Base-by-base conservation (phyloP, 2,888 invertebrate genomes). In the Pristionchus mayeri region DNA sequence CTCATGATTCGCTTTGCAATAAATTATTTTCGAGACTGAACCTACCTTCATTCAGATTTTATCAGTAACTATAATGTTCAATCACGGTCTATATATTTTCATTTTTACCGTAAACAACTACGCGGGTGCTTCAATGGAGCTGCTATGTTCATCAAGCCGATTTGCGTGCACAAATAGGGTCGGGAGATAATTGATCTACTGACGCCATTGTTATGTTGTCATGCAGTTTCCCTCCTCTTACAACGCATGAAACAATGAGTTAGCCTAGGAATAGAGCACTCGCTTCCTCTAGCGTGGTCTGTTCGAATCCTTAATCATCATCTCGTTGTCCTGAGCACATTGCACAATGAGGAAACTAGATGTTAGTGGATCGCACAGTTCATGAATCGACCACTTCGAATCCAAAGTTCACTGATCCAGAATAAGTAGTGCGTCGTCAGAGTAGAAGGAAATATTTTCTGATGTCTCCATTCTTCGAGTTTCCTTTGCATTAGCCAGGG, bases 171-270 rank as follows among this genome's bases (percentile, higher is more conserved):
- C 18, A 54, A n/a, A 21, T 54, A 54, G 24, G 54, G 4, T 24
- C 52, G 52, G n/a, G n/a, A 54, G 52, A 21, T 24, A n/a, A 1
- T 6, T 54, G 54, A 24, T n/a, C 24, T 54, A 24, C 24, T 30
- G 30, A 16, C 60, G 60, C 30, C 16, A 60, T 60, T 60, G 60
- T 60, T 60, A 30, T 24, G 60, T 60, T 60, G 60, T 60, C 60
- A 60, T 7, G 60, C 60, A 60, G 60, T 30, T 60, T 60, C 60
- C 30, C 24, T 54, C 54, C n/a, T n/a, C n/a, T n/a, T n/a, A n/a
- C n/a, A n/a, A n/a, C n/a, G n/a, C n/a, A n/a, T n/a, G n/a, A n/a
- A 52, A 52, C 52, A 52, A 52, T 52, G 52, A 52, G 52, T n/a
- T n/a, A 52, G 52, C 52, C n/a, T n/a, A n/a, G 52, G 52, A 52